These are phyloP conservation scores for Melanostoma scalare DNA, from an alignment of 2,888 invertebrate genomes.

Conservation along the genomic window DNA sequence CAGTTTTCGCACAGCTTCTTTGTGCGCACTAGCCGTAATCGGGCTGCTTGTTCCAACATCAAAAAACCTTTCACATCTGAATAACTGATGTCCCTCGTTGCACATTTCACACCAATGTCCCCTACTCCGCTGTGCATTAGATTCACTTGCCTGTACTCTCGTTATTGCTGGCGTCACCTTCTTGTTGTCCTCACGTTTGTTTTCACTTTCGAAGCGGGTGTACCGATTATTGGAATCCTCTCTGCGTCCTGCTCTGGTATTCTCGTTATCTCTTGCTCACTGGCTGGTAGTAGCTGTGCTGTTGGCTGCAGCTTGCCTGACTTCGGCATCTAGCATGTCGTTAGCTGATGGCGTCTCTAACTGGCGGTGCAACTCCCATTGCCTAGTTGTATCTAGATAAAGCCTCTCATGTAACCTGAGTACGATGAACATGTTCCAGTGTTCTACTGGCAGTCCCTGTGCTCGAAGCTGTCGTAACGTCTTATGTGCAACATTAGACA, in stretches of 20 bases:
- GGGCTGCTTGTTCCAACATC: not conserved
- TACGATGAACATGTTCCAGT: slow-evolving; percentile 38
- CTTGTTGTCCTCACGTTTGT: not conserved
- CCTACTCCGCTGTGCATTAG: not conserved
- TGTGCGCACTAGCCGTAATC: not conserved
- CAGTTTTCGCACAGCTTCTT: slow-evolving; percentile 10
- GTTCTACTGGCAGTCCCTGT: slow-evolving; percentile 9
- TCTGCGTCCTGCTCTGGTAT: not conserved
- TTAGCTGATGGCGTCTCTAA: slow-evolving; percentile 1
- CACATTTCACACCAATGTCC: slow-evolving; percentile 40
- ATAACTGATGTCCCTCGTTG: slow-evolving; percentile 22
- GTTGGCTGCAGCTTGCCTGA: not conserved
- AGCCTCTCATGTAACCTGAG: slow-evolving; percentile 41
- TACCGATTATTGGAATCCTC: not conserved
- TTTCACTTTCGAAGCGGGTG: not conserved
- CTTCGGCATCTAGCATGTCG: slow-evolving; percentile 2
- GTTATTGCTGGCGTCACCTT: not conserved
- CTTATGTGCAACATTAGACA: not conserved
- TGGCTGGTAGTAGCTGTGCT: not conserved
- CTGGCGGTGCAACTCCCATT: slow-evolving; percentile 20
- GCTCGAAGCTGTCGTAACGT: slow-evolving; percentile 3
- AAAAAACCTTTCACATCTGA: slow-evolving; percentile 1
- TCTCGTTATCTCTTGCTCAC: not conserved
- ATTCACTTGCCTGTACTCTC: not conserved
- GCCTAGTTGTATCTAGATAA: not conserved